Evolutionary conservation across 2,797 vertebrate species (phyloP), one percentile per base, ranked within the genome.

Genomic region (Epinephelus awoara): DNA sequence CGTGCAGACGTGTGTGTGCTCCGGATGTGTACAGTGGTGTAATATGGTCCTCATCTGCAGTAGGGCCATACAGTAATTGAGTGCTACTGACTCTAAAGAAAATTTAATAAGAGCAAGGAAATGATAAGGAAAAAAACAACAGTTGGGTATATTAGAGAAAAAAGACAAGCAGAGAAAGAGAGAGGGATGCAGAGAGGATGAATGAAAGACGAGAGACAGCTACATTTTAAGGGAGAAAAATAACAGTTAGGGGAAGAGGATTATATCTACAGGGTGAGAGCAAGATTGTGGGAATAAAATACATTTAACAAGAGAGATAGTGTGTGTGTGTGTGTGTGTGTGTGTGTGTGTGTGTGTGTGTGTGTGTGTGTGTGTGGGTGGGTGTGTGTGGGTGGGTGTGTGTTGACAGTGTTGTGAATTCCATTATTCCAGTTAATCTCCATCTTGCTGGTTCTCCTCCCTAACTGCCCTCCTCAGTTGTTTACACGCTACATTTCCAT

Each of bases 381-480:
- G 67, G 29, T 61, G 52, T 44, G 46, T 56, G 12, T 67, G 17
- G 13, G 14, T 56, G 21, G 67, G 29, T 61, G 52, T 44, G 40
- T 55, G 66, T 44, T 77, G 70, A 58, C 51, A 51, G 38, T 14
- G 47, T 51, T 75, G 47, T 63, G 55, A 34, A 25, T 80, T 82
- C 71, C 81, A 77, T 93, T 92, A 81, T 85, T 91, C 85, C 59
- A 70, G 83, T 88, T 90, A 90, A 90, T 90, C 85, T 90, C 58
- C 76, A 89, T 89, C 88, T 91, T 83, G 75, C 73, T 55, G 65
- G 63, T 74, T 76, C 59, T 47, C 74, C 83, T 83, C 83, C 70
- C 21, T 27, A 62, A 57, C 68, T 59, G 57, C 72, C 64, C 57
- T 63, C 56, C 67, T 78, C 68, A 71, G 44, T 85, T 91, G 89